A percentile compares a stretch with the other conserved stretches of the same genome.
phyloP scores from a whole-genome alignment of 64 coral and sea anemone genomes.

The Trachythela sp. region DNA sequence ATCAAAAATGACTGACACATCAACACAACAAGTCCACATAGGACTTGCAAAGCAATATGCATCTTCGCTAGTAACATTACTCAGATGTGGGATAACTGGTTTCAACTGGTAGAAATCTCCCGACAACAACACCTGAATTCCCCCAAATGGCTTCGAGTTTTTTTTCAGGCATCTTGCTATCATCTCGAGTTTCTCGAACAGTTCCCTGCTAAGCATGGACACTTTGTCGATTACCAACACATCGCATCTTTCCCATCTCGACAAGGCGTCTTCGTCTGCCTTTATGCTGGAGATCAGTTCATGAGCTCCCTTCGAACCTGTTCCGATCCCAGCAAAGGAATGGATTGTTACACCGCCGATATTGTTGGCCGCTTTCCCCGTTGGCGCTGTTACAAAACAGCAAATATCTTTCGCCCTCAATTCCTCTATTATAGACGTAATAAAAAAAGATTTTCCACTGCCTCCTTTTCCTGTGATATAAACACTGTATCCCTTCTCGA shows the following conservation, averaged over 20 bases:
- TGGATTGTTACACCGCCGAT: conserved; percentile 31
- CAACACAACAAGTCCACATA: conserved; percentile 28
- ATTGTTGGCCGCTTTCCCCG: background rate
- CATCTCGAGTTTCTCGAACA: conserved; percentile 27
- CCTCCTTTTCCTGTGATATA: conserved; percentile 44
- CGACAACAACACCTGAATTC: conserved; percentile 27
- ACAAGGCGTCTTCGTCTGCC: conserved; percentile 3
- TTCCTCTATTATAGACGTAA: too few relatives aligned
- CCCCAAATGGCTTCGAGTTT: conserved; percentile 15
- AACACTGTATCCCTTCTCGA: background rate
- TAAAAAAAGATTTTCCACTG: conserved; percentile 41
- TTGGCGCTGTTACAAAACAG: conserved; percentile 19
- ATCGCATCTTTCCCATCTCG: conserved; percentile 19
- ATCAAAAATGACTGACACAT: conserved; percentile 8
- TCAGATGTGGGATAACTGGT: background rate
- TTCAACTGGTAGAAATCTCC: conserved; percentile 31
- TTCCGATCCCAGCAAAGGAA: conserved; percentile 47
- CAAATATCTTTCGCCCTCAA: background rate
- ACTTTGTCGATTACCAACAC: conserved; percentile 23
- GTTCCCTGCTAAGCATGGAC: conserved; percentile 17
- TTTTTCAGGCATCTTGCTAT: background rate
- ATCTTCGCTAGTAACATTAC: background rate
- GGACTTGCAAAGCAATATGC: background rate
- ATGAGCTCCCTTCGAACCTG: background rate
- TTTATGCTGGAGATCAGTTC: conserved; percentile 23